These are phyloP conservation scores for Furcula furcula DNA, from an alignment of 2,888 invertebrate genomes.

Conservation along the genomic window DNA sequence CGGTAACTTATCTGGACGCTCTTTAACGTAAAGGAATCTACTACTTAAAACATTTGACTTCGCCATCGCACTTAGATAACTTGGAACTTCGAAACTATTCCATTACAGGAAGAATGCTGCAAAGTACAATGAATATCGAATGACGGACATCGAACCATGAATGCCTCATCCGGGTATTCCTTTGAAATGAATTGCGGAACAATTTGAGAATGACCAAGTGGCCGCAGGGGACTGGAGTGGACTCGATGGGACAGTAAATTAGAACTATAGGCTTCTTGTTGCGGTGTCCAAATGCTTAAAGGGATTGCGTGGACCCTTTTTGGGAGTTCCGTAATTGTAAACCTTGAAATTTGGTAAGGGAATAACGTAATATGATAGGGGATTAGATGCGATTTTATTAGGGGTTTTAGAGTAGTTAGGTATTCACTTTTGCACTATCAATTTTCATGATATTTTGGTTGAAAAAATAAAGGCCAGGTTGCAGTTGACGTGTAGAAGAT, in stretches of 20 bases:
- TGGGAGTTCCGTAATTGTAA: slow-evolving; percentile 23
- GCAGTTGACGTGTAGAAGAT: too few species aligned
- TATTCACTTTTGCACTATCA: not conserved
- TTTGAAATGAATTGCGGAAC: slow-evolving; percentile 61
- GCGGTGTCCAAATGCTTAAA: slow-evolving; percentile 22
- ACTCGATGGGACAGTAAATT: slow-evolving; percentile 47
- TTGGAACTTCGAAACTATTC: not conserved
- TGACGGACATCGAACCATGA: slow-evolving; percentile 56
- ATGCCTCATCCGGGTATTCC: slow-evolving; percentile 39
- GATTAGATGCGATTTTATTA: slow-evolving; percentile 13
- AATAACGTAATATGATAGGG: slow-evolving; percentile 5
- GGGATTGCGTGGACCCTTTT: slow-evolving; percentile 28
- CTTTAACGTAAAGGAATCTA: too few species aligned
- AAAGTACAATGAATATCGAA: slow-evolving; percentile 15
- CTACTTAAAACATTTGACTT: too few species aligned
- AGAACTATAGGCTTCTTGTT: slow-evolving; percentile 48
- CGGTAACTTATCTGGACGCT: too few species aligned
- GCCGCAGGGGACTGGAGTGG: slow-evolving; percentile 51
- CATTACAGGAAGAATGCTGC: slow-evolving; percentile 7
- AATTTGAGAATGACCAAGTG: slow-evolving; percentile 69
- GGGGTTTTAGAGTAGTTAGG: too few species aligned
- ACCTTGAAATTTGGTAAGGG: slow-evolving; percentile 17
- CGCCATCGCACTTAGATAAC: too few species aligned
- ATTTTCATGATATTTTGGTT: too few species aligned
- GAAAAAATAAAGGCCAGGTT: too few species aligned